phyloP scores from a whole-genome alignment of 2,797 vertebrate species.

The Tadarida brasiliensis region DNA sequence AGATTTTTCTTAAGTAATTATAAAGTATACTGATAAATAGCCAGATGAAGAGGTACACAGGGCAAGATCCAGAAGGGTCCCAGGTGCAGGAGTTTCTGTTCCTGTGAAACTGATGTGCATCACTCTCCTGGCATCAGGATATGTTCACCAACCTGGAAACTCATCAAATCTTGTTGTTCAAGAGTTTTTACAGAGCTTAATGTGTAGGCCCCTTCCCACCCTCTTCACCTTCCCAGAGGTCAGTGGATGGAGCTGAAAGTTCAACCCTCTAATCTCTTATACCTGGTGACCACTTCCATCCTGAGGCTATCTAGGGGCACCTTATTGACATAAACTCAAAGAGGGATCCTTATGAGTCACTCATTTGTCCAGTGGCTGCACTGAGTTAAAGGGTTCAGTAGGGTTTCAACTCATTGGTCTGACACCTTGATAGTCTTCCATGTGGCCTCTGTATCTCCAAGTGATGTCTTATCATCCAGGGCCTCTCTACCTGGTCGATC shows the following conservation, averaged over 20 bases:
- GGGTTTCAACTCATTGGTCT: neutral
- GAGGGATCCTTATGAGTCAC: neutral
- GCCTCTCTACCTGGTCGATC: neutral
- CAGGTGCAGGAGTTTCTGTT: too few relatives aligned
- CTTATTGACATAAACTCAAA: neutral
- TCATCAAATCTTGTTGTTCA: neutral
- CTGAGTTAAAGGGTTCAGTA: neutral
- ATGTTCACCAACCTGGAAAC: neutral
- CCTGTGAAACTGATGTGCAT: neutral
- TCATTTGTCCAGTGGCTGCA: neutral
- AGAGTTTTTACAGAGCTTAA: neutral
- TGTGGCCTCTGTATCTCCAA: neutral
- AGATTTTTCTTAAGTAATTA: neutral
- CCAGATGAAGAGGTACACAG: too few relatives aligned
- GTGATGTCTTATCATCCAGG: neutral
- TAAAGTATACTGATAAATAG: neutral
- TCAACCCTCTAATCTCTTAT: neutral
- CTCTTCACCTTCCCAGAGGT: neutral
- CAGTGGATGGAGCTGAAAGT: neutral
- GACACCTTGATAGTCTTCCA: neutral
- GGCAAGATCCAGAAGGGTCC: too few relatives aligned
- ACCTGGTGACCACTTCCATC: neutral
- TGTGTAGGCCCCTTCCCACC: neutral
- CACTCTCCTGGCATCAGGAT: neutral
- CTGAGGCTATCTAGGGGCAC: neutral